Conservation (phyloP, 2,113 vertebrate genomes). For the Serinus canaria region DNA sequence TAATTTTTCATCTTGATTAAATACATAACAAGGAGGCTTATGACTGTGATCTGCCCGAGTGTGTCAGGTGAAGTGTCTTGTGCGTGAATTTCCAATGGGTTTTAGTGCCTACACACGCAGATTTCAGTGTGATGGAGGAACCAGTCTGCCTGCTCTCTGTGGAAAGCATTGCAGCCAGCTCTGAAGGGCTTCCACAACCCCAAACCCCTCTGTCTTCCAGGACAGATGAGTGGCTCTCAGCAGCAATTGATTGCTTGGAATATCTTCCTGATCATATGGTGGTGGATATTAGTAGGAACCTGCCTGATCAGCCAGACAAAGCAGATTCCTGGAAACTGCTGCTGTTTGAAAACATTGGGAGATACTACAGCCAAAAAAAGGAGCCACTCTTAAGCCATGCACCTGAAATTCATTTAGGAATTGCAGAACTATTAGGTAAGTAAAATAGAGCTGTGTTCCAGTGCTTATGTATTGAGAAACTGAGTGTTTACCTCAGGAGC, state of each 20-base stretch:
- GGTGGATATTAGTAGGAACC: conserved; percentile 89
- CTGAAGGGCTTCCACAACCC: background rate
- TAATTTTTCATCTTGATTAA: conserved; percentile 37
- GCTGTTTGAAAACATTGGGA: conserved; percentile 84
- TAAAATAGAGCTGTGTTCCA: background rate
- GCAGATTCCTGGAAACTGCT: conserved; percentile 81
- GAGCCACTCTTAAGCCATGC: conserved; percentile 87
- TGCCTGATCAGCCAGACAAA: conserved; percentile 80
- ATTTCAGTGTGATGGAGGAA: background rate
- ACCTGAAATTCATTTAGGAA: conserved; percentile 90
- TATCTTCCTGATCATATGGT: conserved; percentile 90
- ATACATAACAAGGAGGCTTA: background rate
- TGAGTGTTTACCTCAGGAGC: background rate
- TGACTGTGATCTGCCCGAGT: background rate
- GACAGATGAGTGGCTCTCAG: conserved; percentile 91
- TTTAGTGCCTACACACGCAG: background rate
- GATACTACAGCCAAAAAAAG: conserved; percentile 83
- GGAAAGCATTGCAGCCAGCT: background rate
- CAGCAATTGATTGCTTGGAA: conserved; percentile 91
- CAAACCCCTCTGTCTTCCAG: conserved; percentile 59
- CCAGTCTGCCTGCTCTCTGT: background rate
- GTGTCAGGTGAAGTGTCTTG: background rate
- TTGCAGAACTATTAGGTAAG: conserved; percentile 92
- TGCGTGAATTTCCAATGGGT: background rate
- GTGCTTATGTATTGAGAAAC: background rate